phyloP scores from a whole-genome alignment of 1,140 invertebrate genomes.

The Saccostrea glomerata region DNA sequence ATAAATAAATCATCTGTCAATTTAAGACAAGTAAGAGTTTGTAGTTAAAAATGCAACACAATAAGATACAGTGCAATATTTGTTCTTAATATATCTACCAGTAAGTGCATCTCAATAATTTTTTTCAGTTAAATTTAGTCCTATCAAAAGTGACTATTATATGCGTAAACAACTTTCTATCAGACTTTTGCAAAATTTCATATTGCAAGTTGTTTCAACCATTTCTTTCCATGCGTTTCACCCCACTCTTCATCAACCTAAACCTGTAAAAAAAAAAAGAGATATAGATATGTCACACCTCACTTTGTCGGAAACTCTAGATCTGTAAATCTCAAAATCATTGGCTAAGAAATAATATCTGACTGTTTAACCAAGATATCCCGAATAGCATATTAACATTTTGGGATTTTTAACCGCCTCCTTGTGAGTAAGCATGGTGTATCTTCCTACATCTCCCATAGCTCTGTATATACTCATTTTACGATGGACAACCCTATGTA shows the following conservation, averaged over 20 bases:
- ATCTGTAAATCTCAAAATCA: no score
- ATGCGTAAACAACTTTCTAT: not conserved
- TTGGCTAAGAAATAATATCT: no score
- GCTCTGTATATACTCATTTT: not conserved
- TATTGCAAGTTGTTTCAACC: not conserved
- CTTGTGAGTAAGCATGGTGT: not conserved
- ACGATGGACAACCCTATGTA: not conserved
- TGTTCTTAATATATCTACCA: no score
- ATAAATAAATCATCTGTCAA: no score
- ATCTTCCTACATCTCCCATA: constrained; percentile 2
- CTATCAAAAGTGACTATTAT: not conserved
- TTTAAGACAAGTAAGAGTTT: no score
- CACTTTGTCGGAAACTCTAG: no score
- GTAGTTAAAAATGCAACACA: no score
- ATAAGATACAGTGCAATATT: not conserved
- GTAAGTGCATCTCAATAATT: not conserved
- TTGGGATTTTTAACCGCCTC: not conserved
- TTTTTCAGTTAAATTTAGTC: not conserved
- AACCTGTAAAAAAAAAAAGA: not conserved
- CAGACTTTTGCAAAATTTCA: not conserved
- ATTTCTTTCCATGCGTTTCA: not conserved
- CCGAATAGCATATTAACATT: not conserved
- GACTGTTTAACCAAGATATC: no score
- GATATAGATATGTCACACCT: not conserved
- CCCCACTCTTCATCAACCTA: not conserved